phyloP scores from a whole-genome alignment of 2,797 vertebrate species.

The Phoeniculus purpureus region DNA sequence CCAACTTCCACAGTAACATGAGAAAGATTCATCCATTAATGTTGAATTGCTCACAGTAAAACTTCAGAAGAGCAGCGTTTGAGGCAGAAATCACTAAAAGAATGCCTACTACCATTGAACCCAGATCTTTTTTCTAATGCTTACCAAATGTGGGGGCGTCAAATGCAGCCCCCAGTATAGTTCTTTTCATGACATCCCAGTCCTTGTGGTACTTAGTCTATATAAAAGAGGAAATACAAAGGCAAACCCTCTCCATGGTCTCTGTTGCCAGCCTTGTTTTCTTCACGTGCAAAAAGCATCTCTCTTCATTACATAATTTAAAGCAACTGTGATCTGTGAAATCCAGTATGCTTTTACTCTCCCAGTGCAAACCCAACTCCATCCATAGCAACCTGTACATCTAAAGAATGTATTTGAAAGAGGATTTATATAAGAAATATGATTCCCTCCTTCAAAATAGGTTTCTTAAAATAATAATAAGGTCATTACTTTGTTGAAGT shows the following conservation, averaged over 20 bases:
- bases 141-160: neutral
- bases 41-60: neutral
- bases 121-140: neutral
- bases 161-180: neutral
- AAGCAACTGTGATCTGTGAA: constrained; percentile 39
- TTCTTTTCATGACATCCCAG: neutral
- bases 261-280: neutral
- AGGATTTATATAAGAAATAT: constrained; percentile 29
- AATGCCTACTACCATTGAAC: neutral
- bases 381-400: neutral
- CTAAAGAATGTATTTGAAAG: constrained; percentile 15
- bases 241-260: neutral
- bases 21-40: neutral
- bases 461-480: constrained; percentile 51
- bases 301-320: neutral
- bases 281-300: neutral
- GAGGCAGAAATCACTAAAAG: neutral
- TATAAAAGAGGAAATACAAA: neutral
- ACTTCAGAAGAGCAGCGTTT: neutral
- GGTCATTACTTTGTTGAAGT: constrained; percentile 32
- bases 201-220: neutral
- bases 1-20: neutral
- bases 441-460: constrained; percentile 6
- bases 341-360: neutral
- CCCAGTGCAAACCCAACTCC: neutral